phyloP scores from a whole-genome alignment of 2,888 invertebrate genomes.

The Eupithecia abbreviata region DNA sequence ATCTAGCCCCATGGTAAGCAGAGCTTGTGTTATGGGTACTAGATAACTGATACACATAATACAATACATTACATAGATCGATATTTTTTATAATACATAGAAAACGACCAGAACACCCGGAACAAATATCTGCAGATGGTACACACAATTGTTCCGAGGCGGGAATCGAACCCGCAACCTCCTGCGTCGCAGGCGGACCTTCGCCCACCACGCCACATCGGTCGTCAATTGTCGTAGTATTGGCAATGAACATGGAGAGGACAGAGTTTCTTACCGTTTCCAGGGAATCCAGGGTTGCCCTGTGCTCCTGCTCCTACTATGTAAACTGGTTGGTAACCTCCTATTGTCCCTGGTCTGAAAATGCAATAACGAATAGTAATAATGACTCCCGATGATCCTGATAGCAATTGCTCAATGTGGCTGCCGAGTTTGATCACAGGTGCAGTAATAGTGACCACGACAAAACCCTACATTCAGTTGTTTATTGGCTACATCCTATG shows the following conservation, averaged over 20 bases:
- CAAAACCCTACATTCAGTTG: neutral
- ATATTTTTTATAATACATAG: too few relatives aligned
- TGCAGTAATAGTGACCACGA: neutral
- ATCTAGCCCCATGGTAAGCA: too few relatives aligned
- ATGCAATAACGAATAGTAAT: neutral
- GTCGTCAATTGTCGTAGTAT: too few relatives aligned
- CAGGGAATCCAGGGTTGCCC: slow-evolving; percentile 53
- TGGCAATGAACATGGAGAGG: neutral
- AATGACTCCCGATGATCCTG: neutral
- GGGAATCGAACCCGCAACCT: too few relatives aligned
- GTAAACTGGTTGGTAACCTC: slow-evolving; percentile 77
- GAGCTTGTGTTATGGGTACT: too few relatives aligned
- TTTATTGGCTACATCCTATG: neutral
- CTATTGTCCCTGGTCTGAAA: slow-evolving; percentile 71
- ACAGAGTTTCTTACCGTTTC: slow-evolving; percentile 52
- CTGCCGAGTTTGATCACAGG: neutral
- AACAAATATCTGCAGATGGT: too few relatives aligned
- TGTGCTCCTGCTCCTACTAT: slow-evolving; percentile 73
- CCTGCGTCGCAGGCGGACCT: too few relatives aligned
- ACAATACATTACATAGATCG: too few relatives aligned
- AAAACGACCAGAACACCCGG: too few relatives aligned
- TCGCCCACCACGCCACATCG: too few relatives aligned
- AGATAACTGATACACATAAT: too few relatives aligned
- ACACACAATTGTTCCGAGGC: too few relatives aligned
- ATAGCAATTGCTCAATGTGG: neutral